A percentile compares a stretch with the other conserved stretches of the same genome.
phyloP scores from a whole-genome alignment of 2,797 vertebrate species.

The Epinephelus coioides region DNA sequence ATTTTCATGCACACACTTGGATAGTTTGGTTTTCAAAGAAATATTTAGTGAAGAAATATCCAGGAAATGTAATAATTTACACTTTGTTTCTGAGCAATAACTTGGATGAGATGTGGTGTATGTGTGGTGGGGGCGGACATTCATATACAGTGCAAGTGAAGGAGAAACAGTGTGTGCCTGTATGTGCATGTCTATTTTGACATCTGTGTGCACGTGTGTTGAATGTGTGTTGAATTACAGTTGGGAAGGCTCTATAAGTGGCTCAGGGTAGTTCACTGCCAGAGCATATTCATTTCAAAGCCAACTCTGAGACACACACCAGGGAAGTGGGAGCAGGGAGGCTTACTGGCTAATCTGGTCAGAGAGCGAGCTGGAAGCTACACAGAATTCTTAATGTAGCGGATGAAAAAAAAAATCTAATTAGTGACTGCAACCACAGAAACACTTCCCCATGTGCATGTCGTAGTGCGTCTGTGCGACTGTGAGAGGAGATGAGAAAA shows the following conservation, averaged over 20 bases:
- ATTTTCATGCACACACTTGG: conserved; percentile 14
- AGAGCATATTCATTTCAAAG: conserved; percentile 85
- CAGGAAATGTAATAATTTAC: conserved; percentile 36
- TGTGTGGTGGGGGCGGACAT: no score
- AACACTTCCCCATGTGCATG: conserved; percentile 56
- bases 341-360: conserved; percentile 86
- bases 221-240: conserved; percentile 70
- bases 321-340: conserved; percentile 80
- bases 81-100: conserved; percentile 20
- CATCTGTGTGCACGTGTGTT: conserved; percentile 55
- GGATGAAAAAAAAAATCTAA: conserved; percentile 69
- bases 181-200: conserved; percentile 38
- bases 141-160: no score
- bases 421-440: conserved; percentile 69
- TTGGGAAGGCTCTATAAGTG: conserved; percentile 78
- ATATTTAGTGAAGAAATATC: conserved; percentile 18
- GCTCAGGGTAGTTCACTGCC: conserved; percentile 81
- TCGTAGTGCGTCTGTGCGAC: conserved; percentile 9
- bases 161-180: not conserved
- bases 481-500: conserved; percentile 28
- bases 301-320: conserved; percentile 81
- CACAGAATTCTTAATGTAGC: conserved; percentile 81
- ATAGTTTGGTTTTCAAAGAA: conserved; percentile 24
- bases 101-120: conserved; percentile 13
- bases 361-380: conserved; percentile 80